A percentile compares a stretch with the other conserved stretches of the same genome.
Conservation (phyloP, 2,797 vertebrate genomes). For the Rousettus madagascariensis region DNA sequence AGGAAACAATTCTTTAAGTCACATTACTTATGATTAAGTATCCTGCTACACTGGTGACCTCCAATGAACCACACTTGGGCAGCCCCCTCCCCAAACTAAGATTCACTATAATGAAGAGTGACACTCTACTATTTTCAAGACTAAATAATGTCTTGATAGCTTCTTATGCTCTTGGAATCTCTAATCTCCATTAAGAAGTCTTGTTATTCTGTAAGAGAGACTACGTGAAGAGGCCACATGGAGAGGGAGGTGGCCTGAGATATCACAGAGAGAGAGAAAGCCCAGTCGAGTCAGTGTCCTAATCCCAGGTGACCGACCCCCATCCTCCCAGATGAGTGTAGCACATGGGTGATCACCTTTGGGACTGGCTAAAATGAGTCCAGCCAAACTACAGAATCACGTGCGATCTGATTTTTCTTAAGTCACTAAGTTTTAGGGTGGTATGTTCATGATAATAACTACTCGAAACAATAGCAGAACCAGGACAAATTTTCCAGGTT, state of each 20-base stretch:
- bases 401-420: not conserved
- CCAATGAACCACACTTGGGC: fast-evolving
- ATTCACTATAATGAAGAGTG: not conserved
- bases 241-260: not conserved
- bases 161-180: not conserved
- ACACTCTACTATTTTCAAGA: not conserved
- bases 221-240: not conserved
- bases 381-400: not conserved
- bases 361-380: not conserved
- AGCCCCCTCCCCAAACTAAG: not conserved
- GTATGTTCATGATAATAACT: not conserved
- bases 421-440: not conserved
- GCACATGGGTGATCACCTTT: not conserved
- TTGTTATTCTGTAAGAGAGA: not conserved
- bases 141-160: not conserved
- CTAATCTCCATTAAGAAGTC: not conserved
- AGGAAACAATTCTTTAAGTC: not conserved
- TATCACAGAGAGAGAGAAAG: not conserved
- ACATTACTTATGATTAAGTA: not conserved
- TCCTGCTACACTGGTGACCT: not conserved
- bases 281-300: not conserved
- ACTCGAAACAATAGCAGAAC: not conserved
- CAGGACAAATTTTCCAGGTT: not conserved
- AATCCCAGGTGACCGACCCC: not conserved
- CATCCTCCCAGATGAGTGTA: too few species aligned